Conservation (phyloP, 2,113 vertebrate species). For the Odontesthes bonariensis region DNA sequence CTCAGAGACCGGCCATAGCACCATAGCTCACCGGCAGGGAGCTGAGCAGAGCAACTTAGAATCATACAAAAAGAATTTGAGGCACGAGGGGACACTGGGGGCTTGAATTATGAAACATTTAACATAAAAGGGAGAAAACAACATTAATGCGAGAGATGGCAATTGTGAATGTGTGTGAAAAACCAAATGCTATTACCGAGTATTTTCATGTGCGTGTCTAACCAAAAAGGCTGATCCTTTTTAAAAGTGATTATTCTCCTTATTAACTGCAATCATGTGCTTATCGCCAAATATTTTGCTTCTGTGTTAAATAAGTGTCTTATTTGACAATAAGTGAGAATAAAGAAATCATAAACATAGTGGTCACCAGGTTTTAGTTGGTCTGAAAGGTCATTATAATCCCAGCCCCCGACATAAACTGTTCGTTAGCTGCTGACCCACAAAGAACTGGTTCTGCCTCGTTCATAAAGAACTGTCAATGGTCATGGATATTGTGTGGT, state of each 20-base stretch:
- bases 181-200: too few relatives aligned
- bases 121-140: slow-evolving; percentile 36
- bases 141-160: slow-evolving; percentile 19
- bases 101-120: slow-evolving; percentile 66
- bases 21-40: slow-evolving; percentile 33
- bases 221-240: too few relatives aligned
- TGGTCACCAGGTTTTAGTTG: not conserved
- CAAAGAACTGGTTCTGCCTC: not conserved
- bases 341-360: not conserved
- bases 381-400: not conserved
- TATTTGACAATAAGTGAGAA: not conserved
- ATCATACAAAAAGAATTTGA: slow-evolving; percentile 37
- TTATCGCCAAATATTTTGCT: too few relatives aligned
- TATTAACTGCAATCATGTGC: too few relatives aligned
- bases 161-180: not conserved
- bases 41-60: slow-evolving; percentile 41
- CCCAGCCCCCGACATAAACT: not conserved
- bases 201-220: too few relatives aligned
- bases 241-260: too few relatives aligned
- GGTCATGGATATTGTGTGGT: too few relatives aligned
- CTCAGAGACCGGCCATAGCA: slow-evolving; percentile 40
- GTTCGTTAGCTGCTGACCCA: not conserved
- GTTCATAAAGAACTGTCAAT: too few relatives aligned
- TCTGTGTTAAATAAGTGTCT: too few relatives aligned
- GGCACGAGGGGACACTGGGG: not conserved